A percentile compares a stretch with the other conserved stretches of the same genome.
These are phyloP conservation scores for Tetropium fuscum DNA, from an alignment of 2,888 invertebrate genomes.

Conservation along the genomic window DNA sequence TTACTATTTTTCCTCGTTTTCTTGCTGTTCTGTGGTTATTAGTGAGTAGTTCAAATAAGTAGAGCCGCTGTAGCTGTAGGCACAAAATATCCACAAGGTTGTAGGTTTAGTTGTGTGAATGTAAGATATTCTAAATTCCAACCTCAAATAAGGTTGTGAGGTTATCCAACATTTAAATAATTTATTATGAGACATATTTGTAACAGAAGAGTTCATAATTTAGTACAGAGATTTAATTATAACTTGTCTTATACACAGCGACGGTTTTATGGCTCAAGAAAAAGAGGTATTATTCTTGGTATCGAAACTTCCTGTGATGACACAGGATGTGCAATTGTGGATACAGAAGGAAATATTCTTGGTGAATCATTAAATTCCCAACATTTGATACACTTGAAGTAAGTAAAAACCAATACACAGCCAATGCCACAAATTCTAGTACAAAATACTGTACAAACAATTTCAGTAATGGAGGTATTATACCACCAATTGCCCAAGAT, in stretches of 20 bases:
- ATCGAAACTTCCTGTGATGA: slow-evolving; percentile 99
- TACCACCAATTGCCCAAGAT: slow-evolving; percentile 86
- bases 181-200: background rate
- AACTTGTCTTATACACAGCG: background rate
- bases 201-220: background rate
- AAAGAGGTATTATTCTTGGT: slow-evolving; percentile 75
- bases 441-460: background rate
- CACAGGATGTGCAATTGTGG: slow-evolving; percentile 91
- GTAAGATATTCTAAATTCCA: too few relatives aligned
- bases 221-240: background rate
- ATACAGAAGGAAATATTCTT: slow-evolving; percentile 76
- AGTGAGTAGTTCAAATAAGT: too few relatives aligned
- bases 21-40: too few relatives aligned
- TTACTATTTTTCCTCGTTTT: too few relatives aligned
- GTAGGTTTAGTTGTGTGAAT: too few relatives aligned
- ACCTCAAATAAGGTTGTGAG: too few relatives aligned
- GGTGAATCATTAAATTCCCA: slow-evolving; percentile 89
- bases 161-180: too few relatives aligned
- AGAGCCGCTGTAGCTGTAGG: too few relatives aligned
- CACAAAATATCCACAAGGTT: too few relatives aligned
- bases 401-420: slow-evolving; percentile 47
- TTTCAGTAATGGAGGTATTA: slow-evolving; percentile 85
- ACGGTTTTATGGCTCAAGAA: slow-evolving; percentile 21
- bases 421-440: background rate
- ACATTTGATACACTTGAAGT: slow-evolving; percentile 80